Percentiles rank a stretch among this genome's conserved stretches.
Conservation (phyloP, 1,140 invertebrate species). For the Tetramorium parvispinum region DNA sequence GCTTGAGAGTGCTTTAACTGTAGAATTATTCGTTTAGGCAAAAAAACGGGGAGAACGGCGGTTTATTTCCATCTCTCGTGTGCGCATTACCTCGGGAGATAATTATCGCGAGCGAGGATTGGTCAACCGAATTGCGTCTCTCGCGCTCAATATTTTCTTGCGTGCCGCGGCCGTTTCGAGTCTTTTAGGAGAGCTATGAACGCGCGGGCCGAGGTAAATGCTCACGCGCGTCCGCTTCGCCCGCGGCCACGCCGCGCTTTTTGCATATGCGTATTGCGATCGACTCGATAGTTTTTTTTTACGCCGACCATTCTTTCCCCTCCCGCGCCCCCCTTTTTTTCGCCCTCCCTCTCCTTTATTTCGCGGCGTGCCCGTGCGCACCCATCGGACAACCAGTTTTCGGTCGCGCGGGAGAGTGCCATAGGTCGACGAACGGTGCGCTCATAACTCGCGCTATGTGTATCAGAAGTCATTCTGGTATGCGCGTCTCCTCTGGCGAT, state of each 20-base stretch:
- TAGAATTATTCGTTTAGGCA: constrained; percentile 48
- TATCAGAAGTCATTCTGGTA: constrained; percentile 72
- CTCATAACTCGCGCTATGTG: constrained; percentile 81
- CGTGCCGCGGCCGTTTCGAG: constrained; percentile 54
- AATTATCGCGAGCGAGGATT: constrained; percentile 63
- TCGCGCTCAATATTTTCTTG: constrained; percentile 68
- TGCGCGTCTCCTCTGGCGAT: not conserved
- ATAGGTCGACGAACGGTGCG: constrained; percentile 81
- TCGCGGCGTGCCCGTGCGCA: constrained; percentile 72
- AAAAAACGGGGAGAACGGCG: constrained; percentile 14
- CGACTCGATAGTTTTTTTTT: constrained; percentile 77
- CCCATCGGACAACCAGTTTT: constrained; percentile 67
- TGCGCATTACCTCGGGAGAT: constrained; percentile 50
- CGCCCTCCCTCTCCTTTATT: constrained; percentile 75
- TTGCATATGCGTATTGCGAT: constrained; percentile 77
- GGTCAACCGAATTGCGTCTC: constrained; percentile 53
- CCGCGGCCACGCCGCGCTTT: constrained; percentile 54
- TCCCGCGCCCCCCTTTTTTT: constrained; percentile 61
- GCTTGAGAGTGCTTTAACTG: constrained; percentile 29
- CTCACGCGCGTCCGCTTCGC: constrained; percentile 27
- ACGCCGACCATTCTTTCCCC: constrained; percentile 55
- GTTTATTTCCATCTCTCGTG: constrained; percentile 53
- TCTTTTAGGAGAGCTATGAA: constrained; percentile 47
- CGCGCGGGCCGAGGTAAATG: constrained; percentile 12
- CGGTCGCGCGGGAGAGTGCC: constrained; percentile 56